phyloP scores from a whole-genome alignment of 2,113 vertebrate genomes.

The Naja naja region DNA sequence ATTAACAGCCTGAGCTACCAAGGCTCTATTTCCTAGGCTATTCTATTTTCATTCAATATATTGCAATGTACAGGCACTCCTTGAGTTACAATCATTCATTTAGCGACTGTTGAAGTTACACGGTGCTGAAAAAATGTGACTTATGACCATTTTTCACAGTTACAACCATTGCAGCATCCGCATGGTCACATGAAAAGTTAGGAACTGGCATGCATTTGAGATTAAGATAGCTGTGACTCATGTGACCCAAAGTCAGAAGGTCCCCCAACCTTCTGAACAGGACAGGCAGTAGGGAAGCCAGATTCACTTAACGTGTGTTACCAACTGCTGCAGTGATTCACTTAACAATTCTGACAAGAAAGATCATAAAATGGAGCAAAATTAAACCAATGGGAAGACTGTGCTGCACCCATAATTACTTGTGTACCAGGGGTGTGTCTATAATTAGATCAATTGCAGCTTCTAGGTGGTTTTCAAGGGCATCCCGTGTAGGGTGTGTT shows the following conservation, averaged over 20 bases:
- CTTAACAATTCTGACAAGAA: background rate
- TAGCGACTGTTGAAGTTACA: background rate
- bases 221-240: too few species aligned
- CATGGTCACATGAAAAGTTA: background rate
- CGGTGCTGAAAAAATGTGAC: background rate
- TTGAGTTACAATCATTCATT: background rate
- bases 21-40: background rate
- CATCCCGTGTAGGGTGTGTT: background rate
- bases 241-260: background rate
- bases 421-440: background rate
- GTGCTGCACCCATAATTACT: background rate
- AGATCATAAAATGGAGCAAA: background rate
- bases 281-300: background rate
- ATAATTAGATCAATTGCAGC: background rate
- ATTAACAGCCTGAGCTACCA: too few species aligned
- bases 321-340: background rate
- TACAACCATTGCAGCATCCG: background rate
- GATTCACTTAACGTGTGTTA: background rate
- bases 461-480: background rate
- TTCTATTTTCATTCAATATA: background rate
- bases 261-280: background rate
- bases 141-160: background rate
- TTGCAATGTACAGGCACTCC: background rate
- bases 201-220: background rate
- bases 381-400: background rate